Evolutionary conservation across 2,888 invertebrate genomes (phyloP), one percentile per base, ranked within the genome.

Genomic region (Halocaridina rubra): DNA sequence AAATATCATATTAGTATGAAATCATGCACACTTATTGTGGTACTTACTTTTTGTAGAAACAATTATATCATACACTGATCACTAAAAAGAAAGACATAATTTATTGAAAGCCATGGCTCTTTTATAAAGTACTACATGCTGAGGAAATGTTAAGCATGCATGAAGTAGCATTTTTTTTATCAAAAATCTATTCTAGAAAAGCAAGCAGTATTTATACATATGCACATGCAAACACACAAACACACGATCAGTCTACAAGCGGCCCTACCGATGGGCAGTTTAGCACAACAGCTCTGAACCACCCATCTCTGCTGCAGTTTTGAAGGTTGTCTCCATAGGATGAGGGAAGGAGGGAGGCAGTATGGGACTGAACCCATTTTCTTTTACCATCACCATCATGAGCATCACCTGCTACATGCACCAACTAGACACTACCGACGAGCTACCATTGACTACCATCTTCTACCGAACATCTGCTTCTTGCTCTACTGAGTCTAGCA

Each of bases 381-480:
- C 24, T 27, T 27, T 27, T 24, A 64, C 64, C 24, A 24, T 64
- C 64, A 27, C 8, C 29, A 22, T 27, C 39, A 4, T 24, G 33
- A 19, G 39, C 72, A 72, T 46, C 72, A 72, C 72, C 76, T 10
- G 19, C 61, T 32, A 61, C 76, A 77, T 77, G 76, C 76, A 77
- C 57, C 32, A 16, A 30, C 30, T 59, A 29, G 75, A 32, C 61
- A 77, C 61, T 61, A 77, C 39, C 22, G 32, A 24, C 19, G 29
- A 33, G 61, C 61, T 61, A 77, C 61, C 76, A 61, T 77, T 30
- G 57, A 77, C 76, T 77, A 77, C 76, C 76, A 77, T 53, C 61
- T 32, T 30, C 61, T 32, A 61, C 76, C 59, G 32, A 33, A 76
- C 61, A 77, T 30, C 76, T 75, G 75, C 61, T 77, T 59, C 76